Evolutionary conservation across 2,888 invertebrate genomes (phyloP), one percentile per base, ranked within the genome.

Genomic region (Tachina grossa): DNA sequence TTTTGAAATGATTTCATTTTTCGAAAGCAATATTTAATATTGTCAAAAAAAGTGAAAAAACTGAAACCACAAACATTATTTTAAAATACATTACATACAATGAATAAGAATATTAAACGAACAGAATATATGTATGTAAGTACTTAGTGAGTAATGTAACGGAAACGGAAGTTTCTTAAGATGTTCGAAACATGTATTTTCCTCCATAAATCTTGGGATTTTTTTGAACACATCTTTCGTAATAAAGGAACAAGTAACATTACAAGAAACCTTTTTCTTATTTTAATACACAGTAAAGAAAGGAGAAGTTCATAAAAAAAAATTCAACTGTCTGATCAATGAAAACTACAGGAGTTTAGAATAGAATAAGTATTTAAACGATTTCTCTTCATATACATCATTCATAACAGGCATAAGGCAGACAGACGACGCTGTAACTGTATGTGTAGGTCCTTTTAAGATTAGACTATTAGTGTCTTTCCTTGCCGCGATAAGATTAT

Each of bases 161-260:
- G 85, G 81, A 85, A 85, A 39, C 61, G 85, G 81, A 82, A 69
- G 77, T 78, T 63, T 77, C 81, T 74, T 69, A 66, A 71, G 53
- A 80, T n/a, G 43, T 72, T 76, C 76, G 71, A 76, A 77, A 68
- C 84, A 84, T 76, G 80, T 9, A 80, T 72, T 80, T 81, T 19
- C 9, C 53, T 68, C 72, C 75, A 82, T 81, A 85, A 85, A 78
- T 81, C 81, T 77, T 49, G 63, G 55, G 63, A 72, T 63, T 68
- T 57, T 41, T n/a, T 41, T 55, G 31, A 14, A 13, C 31, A 55
- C 41, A 9, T 41, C 9, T 59, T 47, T 6, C 9, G 0, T 5
- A 45, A 8, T 13, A 51, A 51, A 61, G 31, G 5, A 19, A 11
- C 2, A 49, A 19, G 22, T 8, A 31, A 47, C 3, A 47, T 47